Evolutionary conservation across 2,113 vertebrate species (phyloP), one percentile per base, ranked within the genome.

Genomic region (Pseudolaguvia tuberculata): DNA sequence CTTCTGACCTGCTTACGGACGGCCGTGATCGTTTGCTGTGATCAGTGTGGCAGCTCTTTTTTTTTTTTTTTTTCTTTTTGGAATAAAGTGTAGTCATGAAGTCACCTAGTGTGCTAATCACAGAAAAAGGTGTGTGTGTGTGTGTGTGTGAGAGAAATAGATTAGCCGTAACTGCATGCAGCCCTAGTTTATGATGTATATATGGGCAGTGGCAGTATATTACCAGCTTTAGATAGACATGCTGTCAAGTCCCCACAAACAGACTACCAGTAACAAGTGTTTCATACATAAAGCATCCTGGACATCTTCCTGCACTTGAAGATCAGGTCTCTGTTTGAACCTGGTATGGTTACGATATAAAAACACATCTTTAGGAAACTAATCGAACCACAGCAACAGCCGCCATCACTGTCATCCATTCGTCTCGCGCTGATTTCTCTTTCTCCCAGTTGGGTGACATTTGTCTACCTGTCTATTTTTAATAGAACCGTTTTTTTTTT

Each of bases 381-480:
- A n/a, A n/a, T n/a, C n/a, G n/a, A n/a, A n/a, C n/a, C n/a, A 21
- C 31, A 35, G 3, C 9, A 8, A 23, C 20, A 56, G 9, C 3
- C 53, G n/a, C 11, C 17, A 10, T 15, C 21, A 1, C 14, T 47
- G 11, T 48, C 57, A 50, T 69, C n/a, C 66, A 39, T 45, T 25
- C 65, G 31, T 21, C 55, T 70, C 59, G 27, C 21, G 45, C 47
- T 52, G 17, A 63, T 11, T 21, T 42, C 75, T 70, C 74, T 73
- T 17, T 73, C 21, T 76, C 72, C 48, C 76, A 71, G 80, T 78
- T 82, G 72, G 52, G 72, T 72, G 65, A 81, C 58, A 83, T 81
- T 81, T 74, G 42, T 31, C 35, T 18, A 25, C 62, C 72, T 53
- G 65, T 73, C 75, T 77, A 14, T 51, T 58, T 77, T 48, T 74